phyloP scores from a whole-genome alignment of 2,888 invertebrate genomes.

The Tipula unca region DNA sequence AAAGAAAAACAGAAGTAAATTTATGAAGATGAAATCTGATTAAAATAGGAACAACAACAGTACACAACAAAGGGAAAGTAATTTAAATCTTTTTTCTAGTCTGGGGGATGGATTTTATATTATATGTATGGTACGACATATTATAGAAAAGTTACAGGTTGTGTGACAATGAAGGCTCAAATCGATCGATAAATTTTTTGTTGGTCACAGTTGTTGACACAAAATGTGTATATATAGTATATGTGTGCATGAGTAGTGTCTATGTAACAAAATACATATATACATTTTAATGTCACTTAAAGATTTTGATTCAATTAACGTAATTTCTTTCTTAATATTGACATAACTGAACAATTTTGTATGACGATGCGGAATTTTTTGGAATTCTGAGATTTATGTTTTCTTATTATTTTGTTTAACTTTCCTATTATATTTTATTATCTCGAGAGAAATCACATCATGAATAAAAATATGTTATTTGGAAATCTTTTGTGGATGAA shows the following conservation, averaged over 20 bases:
- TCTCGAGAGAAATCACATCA: neutral
- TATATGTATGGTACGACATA: neutral
- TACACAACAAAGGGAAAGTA: neutral
- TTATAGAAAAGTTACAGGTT: neutral
- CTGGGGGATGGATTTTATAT: neutral
- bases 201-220: neutral
- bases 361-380: neutral
- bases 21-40: neutral
- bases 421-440: neutral
- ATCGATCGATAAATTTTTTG: neutral
- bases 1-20: neutral
- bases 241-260: neutral
- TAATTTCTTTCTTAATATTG: neutral
- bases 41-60: neutral
- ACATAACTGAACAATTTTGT: neutral
- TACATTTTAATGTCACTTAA: neutral
- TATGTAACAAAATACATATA: neutral
- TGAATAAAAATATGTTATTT: conserved; percentile 14
- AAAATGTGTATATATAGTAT: neutral
- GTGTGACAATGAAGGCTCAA: neutral
- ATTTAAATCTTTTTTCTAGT: neutral
- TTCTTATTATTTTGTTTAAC: neutral
- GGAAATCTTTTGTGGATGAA: neutral
- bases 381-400: neutral
- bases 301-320: neutral